These are phyloP conservation scores for Polia nebulosa DNA, from an alignment of 2,888 invertebrate genomes.

Conservation along the genomic window DNA sequence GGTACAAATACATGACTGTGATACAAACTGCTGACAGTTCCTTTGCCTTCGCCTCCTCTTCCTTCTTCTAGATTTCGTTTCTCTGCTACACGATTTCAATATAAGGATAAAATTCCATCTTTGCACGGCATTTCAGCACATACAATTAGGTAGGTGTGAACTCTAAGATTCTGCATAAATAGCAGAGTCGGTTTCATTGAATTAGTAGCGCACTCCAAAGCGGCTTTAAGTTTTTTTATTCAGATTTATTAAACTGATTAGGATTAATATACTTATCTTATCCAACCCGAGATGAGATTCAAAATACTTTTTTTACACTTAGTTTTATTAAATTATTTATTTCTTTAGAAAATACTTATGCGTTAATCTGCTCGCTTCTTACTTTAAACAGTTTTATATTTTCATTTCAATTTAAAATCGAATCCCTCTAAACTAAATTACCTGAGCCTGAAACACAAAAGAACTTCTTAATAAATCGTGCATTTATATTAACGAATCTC, in stretches of 20 bases:
- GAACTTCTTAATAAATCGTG: conserved; percentile 18
- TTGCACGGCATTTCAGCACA: conserved; percentile 2
- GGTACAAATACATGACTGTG: too few relatives aligned
- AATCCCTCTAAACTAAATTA: conserved; percentile 5
- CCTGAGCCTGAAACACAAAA: conserved; percentile 7
- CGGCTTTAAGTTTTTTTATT: not conserved
- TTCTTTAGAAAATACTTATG: not conserved
- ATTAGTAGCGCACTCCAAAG: not conserved
- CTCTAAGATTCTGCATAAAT: not conserved
- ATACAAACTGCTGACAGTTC: too few relatives aligned
- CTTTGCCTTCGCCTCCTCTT: too few relatives aligned
- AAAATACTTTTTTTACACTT: not conserved
- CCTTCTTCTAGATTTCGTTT: not conserved
- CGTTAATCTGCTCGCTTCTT: not conserved
- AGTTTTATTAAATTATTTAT: not conserved
- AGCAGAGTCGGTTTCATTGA: not conserved
- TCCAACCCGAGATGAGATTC: conserved; percentile 3
- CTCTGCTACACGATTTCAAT: not conserved
- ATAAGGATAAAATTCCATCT: not conserved
- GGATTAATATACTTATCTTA: conserved; percentile 1
- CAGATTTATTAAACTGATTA: not conserved
- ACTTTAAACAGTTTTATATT: conserved; percentile 8
- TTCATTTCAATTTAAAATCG: conserved; percentile 1
- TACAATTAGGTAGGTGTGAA: conserved; percentile 5
- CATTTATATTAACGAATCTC: conserved; percentile 21